phyloP scores from a whole-genome alignment of 2,113 vertebrate species.

The Aspidoscelis tigris region DNA sequence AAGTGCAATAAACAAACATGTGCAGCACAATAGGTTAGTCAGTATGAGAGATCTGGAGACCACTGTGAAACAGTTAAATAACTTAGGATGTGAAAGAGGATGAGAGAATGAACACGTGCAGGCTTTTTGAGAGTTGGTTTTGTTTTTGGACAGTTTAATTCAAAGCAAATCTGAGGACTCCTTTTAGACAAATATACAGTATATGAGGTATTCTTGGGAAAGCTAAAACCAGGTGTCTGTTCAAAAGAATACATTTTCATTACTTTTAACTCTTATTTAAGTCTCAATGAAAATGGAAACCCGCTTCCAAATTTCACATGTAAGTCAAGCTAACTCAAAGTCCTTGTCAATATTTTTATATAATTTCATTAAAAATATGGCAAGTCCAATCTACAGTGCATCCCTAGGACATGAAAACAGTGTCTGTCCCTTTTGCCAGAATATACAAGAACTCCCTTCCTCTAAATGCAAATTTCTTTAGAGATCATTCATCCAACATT shows the following conservation, averaged over 20 bases:
- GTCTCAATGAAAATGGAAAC: not conserved
- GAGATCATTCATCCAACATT: not conserved
- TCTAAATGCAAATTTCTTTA: not conserved
- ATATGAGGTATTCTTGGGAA: not conserved
- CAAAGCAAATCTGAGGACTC: not conserved
- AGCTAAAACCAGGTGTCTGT: not conserved
- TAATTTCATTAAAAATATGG: not conserved
- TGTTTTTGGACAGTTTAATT: not conserved
- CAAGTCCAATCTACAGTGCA: not conserved
- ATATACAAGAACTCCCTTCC: not conserved
- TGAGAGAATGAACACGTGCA: no score
- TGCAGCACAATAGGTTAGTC: no score
- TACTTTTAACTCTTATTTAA: not conserved
- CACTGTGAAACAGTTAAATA: not conserved
- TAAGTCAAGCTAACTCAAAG: no score
- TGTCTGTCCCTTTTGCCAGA: not conserved
- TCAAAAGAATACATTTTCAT: not conserved
- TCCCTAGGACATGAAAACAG: no score
- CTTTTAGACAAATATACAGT: not conserved
- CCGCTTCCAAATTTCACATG: not conserved
- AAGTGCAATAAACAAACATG: no score
- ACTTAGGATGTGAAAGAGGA: no score
- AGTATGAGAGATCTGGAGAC: not conserved
- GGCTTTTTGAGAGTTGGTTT: not conserved
- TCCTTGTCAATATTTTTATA: no score